Base-by-base conservation (phyloP, 2,113 vertebrate species). In the Capreolus pygargus region DNA sequence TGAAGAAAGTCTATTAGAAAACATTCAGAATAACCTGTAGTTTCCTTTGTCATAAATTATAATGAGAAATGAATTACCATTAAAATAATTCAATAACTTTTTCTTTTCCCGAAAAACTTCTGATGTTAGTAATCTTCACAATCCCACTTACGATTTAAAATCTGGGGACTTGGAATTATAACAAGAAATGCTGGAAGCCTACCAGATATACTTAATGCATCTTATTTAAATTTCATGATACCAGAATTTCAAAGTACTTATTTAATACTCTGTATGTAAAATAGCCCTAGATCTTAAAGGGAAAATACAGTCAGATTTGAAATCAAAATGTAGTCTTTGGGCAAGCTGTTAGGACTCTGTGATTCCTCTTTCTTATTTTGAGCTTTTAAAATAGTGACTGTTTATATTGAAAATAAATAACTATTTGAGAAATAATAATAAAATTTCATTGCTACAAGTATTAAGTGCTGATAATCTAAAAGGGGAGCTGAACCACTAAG, bases 21-120 rank as follows among this genome's bases (percentile, higher is more conserved):
- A 95, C 33, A 70, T 81, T 90, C 55, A 95, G 84, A 95, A 92
- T 92, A 96, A 93, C 76, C 21, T 92, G 23, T 95, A 12, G n/a
- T 91, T 74, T 86, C 9, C 4, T 94, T 95, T 82, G 43, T 86
- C 27, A 86, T 76, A 95, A 93, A 92, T 64, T 86, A 93, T 70
- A 97, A 67, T 84, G 67, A 93, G 58, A 96, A 97, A 95, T 76
- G 86, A 97, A 91, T 95, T 95, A 97, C 33, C 93, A 96, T 91
- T 97, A 97, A 97, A 97, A 97, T 67, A 95, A 82, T 86, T 94
- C 85, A 94, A 92, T 93, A 83, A 12, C 30, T 57, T 15, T 43
- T 61, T 64, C 19, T 70, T 67, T 33, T 50, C 95, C 43, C 57
- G 33, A 82, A 91, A 87, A 95, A 92, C 14, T 94, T 98, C 6